Evolutionary conservation across 2,888 invertebrate genomes (phyloP), one percentile per base, ranked within the genome.

Genomic region (Aphidoletes aphidimyza): DNA sequence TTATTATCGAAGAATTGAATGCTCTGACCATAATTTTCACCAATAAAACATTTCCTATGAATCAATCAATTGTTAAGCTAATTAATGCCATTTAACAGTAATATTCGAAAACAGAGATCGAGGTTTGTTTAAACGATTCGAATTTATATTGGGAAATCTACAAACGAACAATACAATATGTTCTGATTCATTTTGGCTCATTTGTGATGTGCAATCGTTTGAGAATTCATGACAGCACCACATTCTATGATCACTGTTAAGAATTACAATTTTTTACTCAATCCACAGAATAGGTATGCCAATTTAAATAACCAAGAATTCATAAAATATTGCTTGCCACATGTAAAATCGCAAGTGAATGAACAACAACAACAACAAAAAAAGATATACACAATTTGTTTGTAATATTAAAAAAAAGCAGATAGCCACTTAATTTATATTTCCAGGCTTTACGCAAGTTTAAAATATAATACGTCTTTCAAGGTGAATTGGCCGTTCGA

Each of bases 401-500:
- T 30, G 26, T 69, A n/a, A n/a, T n/a, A 30, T 69, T 30, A 30
- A 30, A 34, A 30, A 69, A 3, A 30, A 11, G 30, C 17, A 69
- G 69, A 69, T 69, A 69, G 69, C 30, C 69, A 14, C 1, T 9
- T 14, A 14, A 69, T 69, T 69, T 69, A 69, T 69, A 69, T 54
- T 2, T 69, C 9, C 69, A 69, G n/a, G 17, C 34, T 69, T 69
- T 30, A 69, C 69, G 69, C 30, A 69, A 69, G 69, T 69, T 22
- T 14, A 54, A 34, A 69, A 69, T 69, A 69, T 69, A 69, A 69
- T 69, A 69, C 30, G 30, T 30, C 69, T 69, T 69, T 69, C 69
- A 69, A 69, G 69, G 69, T 69, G 69, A 69, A 54, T 54, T 54
- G 54, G 54, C 54, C 54, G 54, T 54, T 54, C 54, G 54, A 54